Evolutionary conservation across 2,888 invertebrate genomes (phyloP).

Genomic region (Esperia sulphurella): DNA sequence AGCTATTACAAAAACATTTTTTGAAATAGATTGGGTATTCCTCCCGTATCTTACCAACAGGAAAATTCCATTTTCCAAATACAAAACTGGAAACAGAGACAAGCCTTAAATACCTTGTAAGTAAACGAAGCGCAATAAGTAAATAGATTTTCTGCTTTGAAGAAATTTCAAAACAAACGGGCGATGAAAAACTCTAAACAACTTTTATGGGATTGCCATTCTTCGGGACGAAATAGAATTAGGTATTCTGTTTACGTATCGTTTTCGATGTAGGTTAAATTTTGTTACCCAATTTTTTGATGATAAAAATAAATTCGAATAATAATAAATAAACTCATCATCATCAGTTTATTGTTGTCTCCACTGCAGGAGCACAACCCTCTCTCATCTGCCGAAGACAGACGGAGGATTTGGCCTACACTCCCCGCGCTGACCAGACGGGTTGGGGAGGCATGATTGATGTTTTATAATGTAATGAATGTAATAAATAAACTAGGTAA

Average conservation of each 20-base stretch:
- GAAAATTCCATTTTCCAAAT: slow-evolving; percentile 75
- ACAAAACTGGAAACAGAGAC: slow-evolving; percentile 63
- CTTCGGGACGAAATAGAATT: slow-evolving; percentile 6
- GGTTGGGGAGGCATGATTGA: too few species aligned
- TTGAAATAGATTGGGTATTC: slow-evolving; percentile 67
- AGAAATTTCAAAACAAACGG: slow-evolving; percentile 61
- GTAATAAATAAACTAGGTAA: too few species aligned
- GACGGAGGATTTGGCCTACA: too few species aligned
- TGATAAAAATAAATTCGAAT: too few species aligned
- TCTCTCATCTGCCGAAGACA: too few species aligned
- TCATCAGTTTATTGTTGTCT: too few species aligned
- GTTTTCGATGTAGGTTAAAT: neutral
- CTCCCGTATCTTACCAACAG: slow-evolving; percentile 58
- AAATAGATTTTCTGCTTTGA: slow-evolving; percentile 67
- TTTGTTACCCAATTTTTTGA: too few species aligned
- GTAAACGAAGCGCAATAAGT: slow-evolving; percentile 75
- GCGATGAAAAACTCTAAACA: slow-evolving; percentile 55
- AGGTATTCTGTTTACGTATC: neutral
- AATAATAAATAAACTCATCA: too few species aligned
- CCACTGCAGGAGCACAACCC: too few species aligned
- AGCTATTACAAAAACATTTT: slow-evolving; percentile 48
- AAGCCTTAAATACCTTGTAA: slow-evolving; percentile 75
- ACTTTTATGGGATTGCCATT: slow-evolving; percentile 52
- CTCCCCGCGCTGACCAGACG: too few species aligned
- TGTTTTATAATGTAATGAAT: too few species aligned